phyloP scores from a whole-genome alignment of 2,113 vertebrate species.

The Petrocephalus microphthalmus region DNA sequence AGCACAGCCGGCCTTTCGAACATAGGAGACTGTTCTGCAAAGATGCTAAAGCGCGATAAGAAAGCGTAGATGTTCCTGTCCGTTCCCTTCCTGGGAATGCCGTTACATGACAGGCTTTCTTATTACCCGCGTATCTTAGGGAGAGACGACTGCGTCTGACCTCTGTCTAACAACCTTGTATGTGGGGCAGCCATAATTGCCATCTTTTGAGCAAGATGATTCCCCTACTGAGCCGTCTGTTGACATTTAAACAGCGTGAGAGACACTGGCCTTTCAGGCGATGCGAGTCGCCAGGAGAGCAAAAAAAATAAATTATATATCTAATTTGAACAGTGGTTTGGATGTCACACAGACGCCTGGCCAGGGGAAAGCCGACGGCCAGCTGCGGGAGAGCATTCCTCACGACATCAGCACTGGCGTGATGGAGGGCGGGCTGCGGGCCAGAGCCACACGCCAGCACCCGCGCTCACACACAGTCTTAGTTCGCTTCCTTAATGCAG shows the following conservation, averaged over 20 bases:
- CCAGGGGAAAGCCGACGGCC: not conserved
- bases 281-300: not conserved
- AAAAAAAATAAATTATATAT: not conserved
- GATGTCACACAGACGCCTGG: not conserved
- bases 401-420: not conserved
- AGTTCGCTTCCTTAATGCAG: not conserved
- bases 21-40: not conserved
- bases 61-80: not conserved
- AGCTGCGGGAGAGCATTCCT: not conserved
- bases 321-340: not conserved
- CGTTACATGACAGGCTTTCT: not conserved
- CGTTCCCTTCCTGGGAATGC: not conserved
- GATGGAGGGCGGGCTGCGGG: not conserved
- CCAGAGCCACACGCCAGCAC: not conserved
- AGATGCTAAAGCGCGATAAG: not conserved
- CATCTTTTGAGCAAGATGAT: not conserved
- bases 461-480: not conserved
- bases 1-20: not conserved
- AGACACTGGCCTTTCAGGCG: not conserved
- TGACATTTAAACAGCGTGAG: slow-evolving; percentile 2
- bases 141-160: slow-evolving; percentile 1
- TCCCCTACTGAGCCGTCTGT: not conserved
- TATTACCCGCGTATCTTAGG: not conserved
- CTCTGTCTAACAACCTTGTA: not conserved
- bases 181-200: not conserved